These are phyloP conservation scores for Callorhinus ursinus DNA, from an alignment of 2,113 vertebrate genomes.

Conservation along the genomic window DNA sequence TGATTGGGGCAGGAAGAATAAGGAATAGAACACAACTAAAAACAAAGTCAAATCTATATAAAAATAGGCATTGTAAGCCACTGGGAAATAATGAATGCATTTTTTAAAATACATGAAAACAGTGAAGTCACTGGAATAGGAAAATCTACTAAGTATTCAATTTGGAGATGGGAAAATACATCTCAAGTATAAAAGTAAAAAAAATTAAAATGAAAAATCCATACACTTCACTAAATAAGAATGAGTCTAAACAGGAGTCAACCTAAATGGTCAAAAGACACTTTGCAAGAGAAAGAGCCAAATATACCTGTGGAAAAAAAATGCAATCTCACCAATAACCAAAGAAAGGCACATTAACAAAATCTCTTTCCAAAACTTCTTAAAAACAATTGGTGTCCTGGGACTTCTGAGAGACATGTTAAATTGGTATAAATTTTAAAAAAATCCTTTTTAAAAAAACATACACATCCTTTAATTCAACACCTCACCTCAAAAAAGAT, in stretches of 20 bases:
- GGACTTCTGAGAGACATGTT: slow-evolving; percentile 1
- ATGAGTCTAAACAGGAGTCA: not conserved
- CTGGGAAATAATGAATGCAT: not conserved
- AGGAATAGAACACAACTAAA: not conserved
- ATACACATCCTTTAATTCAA: not conserved
- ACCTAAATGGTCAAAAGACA: not conserved
- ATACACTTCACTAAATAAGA: not conserved
- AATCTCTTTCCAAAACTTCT: not conserved
- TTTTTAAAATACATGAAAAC: not conserved
- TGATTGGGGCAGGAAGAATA: not conserved
- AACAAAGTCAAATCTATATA: not conserved
- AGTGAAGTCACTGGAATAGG: not conserved
- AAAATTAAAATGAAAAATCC: slow-evolving; percentile 1
- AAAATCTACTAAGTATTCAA: not conserved
- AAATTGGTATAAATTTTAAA: not conserved
- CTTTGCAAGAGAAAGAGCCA: not conserved
- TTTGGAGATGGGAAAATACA: not conserved
- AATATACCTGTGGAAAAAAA: not conserved
- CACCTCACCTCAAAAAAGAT: not conserved
- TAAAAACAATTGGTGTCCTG: not conserved
- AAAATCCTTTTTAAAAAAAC: not conserved
- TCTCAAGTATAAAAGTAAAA: not conserved
- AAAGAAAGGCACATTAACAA: not conserved
- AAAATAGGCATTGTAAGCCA: not conserved
- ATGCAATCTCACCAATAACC: not conserved